Percentiles rank a stretch among this genome's conserved stretches.
Conservation (phyloP, 1,140 invertebrate species). For the Habropoda laboriosa region DNA sequence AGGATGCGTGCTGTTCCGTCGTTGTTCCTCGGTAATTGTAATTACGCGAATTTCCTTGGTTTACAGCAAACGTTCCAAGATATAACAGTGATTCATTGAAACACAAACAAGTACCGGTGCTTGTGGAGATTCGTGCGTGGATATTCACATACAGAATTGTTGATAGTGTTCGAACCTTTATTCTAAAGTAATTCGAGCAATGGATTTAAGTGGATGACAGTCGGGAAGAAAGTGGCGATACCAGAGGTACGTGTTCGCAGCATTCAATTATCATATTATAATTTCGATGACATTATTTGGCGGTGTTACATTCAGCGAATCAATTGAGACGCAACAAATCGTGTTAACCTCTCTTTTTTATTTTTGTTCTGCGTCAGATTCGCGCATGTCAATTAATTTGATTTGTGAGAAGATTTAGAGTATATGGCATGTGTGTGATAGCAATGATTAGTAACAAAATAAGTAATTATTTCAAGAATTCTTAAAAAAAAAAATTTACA, state of each 20-base stretch:
- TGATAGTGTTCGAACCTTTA: not conserved
- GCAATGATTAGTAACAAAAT: not conserved
- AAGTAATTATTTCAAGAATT: no score
- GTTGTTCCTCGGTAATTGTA: constrained; percentile 40
- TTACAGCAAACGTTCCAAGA: not conserved
- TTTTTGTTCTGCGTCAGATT: not conserved
- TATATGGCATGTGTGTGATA: not conserved
- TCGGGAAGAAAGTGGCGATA: not conserved
- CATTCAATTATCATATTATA: not conserved
- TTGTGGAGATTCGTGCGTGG: not conserved
- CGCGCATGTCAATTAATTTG: not conserved
- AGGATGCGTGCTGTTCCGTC: constrained; percentile 34
- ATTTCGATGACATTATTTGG: not conserved
- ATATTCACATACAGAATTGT: constrained; percentile 5
- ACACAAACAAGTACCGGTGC: not conserved
- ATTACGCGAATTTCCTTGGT: constrained; percentile 51
- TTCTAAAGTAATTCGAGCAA: constrained; percentile 5
- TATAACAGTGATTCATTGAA: constrained; percentile 6
- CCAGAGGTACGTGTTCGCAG: constrained; percentile 16
- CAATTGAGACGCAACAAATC: not conserved
- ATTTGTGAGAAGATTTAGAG: not conserved
- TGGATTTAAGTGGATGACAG: constrained; percentile 45
- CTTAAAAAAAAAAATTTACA: not conserved
- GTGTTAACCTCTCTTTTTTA: constrained; percentile 26
- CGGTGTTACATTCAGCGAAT: not conserved